Conservation (phyloP, 2,113 vertebrate species). For the Hemiscyllium ocellatum region DNA sequence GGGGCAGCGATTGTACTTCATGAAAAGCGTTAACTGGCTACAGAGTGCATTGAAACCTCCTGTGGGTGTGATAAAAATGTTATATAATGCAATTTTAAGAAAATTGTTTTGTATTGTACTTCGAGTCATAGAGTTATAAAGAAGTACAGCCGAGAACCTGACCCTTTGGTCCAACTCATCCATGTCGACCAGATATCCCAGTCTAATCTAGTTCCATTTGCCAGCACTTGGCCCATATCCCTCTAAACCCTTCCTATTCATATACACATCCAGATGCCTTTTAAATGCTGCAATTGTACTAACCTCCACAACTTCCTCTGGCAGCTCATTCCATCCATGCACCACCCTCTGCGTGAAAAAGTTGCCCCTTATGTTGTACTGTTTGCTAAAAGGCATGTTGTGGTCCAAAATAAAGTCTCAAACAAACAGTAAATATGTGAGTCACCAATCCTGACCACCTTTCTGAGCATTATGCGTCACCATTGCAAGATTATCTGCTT, state of each 20-base stretch:
- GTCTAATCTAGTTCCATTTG: too few species aligned
- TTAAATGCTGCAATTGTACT: too few species aligned
- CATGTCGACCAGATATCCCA: too few species aligned
- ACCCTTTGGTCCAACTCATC: too few species aligned
- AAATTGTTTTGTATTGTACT: neutral
- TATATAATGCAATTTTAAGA: neutral
- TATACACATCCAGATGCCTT: too few species aligned
- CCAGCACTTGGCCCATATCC: too few species aligned
- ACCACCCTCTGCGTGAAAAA: too few species aligned
- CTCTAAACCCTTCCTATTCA: too few species aligned
- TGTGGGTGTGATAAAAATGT: neutral
- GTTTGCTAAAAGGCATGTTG: neutral
- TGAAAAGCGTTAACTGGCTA: neutral
- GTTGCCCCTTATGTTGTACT: neutral
- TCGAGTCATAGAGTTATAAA: too few species aligned
- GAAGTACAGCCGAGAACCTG: too few species aligned
- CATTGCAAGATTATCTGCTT: neutral
- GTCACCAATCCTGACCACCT: neutral
- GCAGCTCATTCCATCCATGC: too few species aligned
- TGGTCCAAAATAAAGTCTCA: neutral
- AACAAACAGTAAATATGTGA: neutral
- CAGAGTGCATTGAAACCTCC: neutral
- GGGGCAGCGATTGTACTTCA: neutral
- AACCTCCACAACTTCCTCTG: too few species aligned
- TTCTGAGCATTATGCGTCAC: neutral